phyloP scores from a whole-genome alignment of 2,113 vertebrate species.

The Tachysurus vachellii region DNA sequence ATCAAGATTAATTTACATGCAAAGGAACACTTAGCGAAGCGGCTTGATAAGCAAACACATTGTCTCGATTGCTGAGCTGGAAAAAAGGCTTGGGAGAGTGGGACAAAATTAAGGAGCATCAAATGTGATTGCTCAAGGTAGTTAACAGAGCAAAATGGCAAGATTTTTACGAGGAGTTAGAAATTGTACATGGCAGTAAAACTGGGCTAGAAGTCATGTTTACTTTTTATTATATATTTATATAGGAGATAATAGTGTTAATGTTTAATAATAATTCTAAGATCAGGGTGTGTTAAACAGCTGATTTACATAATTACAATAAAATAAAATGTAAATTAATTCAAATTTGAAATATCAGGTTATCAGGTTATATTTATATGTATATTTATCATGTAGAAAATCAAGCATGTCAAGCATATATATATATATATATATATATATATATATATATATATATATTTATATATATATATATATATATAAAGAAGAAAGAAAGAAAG shows the following conservation, averaged over 20 bases:
- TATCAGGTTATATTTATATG: neutral
- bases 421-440: neutral
- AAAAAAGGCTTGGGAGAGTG: conserved; percentile 82
- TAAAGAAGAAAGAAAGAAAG: conserved; percentile 22
- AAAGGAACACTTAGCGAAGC: conserved; percentile 98
- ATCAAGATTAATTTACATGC: conserved; percentile 99
- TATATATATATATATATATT: neutral
- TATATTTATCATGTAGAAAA: neutral
- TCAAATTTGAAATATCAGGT: neutral
- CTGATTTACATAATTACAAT: neutral
- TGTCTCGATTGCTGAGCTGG: conserved; percentile 93
- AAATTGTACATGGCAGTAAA: neutral
- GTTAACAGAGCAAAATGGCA: conserved; percentile 84
- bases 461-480: neutral
- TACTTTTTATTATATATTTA: neutral
- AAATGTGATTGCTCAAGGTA: conserved; percentile 91
- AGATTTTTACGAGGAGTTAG: conserved; percentile 64
- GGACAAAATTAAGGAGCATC: conserved; percentile 95
- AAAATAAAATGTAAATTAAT: too few species aligned
- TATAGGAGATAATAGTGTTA: neutral
- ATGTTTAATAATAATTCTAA: neutral
- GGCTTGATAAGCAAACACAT: conserved; percentile 96
- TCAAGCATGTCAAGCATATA: neutral
- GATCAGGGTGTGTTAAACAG: neutral
- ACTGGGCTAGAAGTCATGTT: neutral